Evolutionary conservation across 2,797 vertebrate species (phyloP).

Genomic region (Oryzias dopingdopingensis): DNA sequence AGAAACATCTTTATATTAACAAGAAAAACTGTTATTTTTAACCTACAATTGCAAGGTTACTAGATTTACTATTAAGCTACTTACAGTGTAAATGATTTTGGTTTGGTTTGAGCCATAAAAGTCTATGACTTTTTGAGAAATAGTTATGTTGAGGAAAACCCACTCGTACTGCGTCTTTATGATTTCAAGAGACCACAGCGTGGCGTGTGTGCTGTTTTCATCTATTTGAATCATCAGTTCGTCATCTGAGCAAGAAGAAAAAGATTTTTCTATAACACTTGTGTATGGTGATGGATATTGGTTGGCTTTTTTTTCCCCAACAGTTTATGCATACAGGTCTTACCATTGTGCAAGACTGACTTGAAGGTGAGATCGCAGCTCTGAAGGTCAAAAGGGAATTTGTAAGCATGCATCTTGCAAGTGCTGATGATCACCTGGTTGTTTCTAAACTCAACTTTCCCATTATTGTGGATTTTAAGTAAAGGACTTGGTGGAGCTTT

Average conservation of each 20-base stretch:
- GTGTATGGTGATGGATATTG: too few relatives aligned
- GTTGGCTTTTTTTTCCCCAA: too few relatives aligned
- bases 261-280: too few relatives aligned
- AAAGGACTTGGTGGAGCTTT: conserved; percentile 55
- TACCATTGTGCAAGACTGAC: conserved; percentile 52
- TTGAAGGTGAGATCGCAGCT: conserved; percentile 64
- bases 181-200: conserved; percentile 14
- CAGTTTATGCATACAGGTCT: conserved; percentile 1
- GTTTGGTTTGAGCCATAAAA: conserved; percentile 6
- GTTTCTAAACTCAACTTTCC: conserved; percentile 44
- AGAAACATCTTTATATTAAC: too few relatives aligned
- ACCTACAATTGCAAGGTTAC: too few relatives aligned
- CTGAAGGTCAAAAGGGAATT: conserved; percentile 71
- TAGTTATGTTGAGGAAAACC: conserved; percentile 53
- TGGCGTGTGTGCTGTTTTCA: conserved; percentile 4
- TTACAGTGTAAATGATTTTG: conserved; percentile 56
- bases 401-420: conserved; percentile 64
- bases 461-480: conserved; percentile 45
- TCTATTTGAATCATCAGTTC: conserved; percentile 7
- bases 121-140: not conserved
- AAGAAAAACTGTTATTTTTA: too few relatives aligned
- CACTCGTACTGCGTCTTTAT: conserved; percentile 62
- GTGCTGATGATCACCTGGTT: conserved; percentile 63
- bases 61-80: not conserved
- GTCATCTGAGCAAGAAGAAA: conserved; percentile 1